Evolutionary conservation across 1,140 invertebrate genomes (phyloP), one percentile per base, ranked within the genome.

Genomic region (Hylyphantes graminicola): DNA sequence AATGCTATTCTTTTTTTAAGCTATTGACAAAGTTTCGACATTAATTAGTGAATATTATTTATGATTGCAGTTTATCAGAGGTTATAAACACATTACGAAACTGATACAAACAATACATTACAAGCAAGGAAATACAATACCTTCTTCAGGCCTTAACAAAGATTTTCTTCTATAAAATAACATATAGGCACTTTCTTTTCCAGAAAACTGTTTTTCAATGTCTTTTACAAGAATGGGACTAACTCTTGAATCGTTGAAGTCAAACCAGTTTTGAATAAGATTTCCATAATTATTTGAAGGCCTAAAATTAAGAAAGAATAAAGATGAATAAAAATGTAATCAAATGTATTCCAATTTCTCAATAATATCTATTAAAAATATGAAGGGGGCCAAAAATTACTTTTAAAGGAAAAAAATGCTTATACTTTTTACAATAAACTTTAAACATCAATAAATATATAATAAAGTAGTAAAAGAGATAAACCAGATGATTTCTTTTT

Each of bases 171-270:
- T 12, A 61, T 86, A 86, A 83, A 86, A 86, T 57, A 86, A 51
- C 85, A 86, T 86, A 68, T 86, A 86, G 65, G 85, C 85, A 83
- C 85, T 86, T 83, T 86, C 85, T 57, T 72, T 77, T 19, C 85
- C 85, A 78, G 61, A 19, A 83, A 68, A 86, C 64, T 82, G 79
- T 57, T 86, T 86, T 73, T 82, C 75, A 51, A 86, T 86, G 50
- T 86, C 85, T 65, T 78, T 86, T 19, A 65, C 35, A 57, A 50
- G 17, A 73, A 86, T 83, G 57, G 85, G 74, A 53, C 21, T 72
- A 21, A 86, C 74, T 73, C 17, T 82, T 15, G 79, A 76, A 61
- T 86, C 85, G 73, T 86, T 86, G 51, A 86, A 86, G 35, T 86
- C 79, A 83, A 86, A 86, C 85, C 85, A 86, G 35, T 78, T 82